Base-by-base conservation (phyloP, 1,140 invertebrate genomes). In the Eriosoma lanigerum region DNA sequence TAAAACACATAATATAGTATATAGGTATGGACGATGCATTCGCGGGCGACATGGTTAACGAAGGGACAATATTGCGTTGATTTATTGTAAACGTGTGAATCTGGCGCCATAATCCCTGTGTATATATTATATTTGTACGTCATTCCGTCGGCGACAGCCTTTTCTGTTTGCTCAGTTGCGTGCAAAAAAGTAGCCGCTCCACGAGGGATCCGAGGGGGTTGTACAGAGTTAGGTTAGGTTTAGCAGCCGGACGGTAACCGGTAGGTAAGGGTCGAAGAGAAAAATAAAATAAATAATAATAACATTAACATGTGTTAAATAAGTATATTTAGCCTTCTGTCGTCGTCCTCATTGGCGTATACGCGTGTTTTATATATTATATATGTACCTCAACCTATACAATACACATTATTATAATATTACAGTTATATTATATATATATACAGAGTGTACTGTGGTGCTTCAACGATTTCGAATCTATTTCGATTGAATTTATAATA, bases 271-370 rank as follows among this genome's bases (percentile, higher is more conserved):
- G 24, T 38, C 32, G 46, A 8, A 44, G 32, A 15, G 68, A 13
- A 50, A 70, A 70, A 68, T 46, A 46, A 68, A 38, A 44, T 9
- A 44, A 66, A 68, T 70, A 70, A 72, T 52, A 62, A 78, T 46
- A 78, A 78, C 38, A 78, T 78, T 78, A 78, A 78, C 75, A 48
- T 60, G 75, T 78, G 75, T 78, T 60, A 78, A 78, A 78, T 78
- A 78, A 78, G 75, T 78, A 78, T 78, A 78, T 78, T 78, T 78
- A 78, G 56, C 75, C 75, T 62, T 78, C 75, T 78, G 75, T 78
- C 73, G 56, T 19, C 12, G 44, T 13, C 64, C n/a, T n/a, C n/a
- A n/a, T n/a, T n/a, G n/a, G 10, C n/a, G 62, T 6, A 26, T 38
- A 19, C 32, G 50, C 19, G 10, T 21, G 24, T 17, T 32, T n/a